Base-by-base conservation (phyloP, 2,888 invertebrate species). In the Enoplolaimus lenunculus region DNA sequence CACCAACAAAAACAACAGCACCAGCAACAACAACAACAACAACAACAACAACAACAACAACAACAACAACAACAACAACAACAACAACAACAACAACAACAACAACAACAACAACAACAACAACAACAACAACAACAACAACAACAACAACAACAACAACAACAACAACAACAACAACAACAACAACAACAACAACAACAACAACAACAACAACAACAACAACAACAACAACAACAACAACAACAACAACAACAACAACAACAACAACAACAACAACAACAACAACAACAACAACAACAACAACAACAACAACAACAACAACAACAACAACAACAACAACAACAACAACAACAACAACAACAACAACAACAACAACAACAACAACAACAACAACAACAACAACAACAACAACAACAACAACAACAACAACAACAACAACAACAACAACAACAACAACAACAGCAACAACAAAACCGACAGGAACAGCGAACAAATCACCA, bases 361-460 rank as follows among this genome's bases (percentile, higher is more conserved):
- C 68, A 67, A 59, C 68, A 67, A 59, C 68, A 67, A 59, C 68
- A 67, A 67, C 68, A 67, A 59, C 68, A 67, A 67, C 68, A 67
- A 59, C 68, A 67, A 59, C 68, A 67, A 59, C 68, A 67, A 59
- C 68, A 67, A 67, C 68, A 67, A 67, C 68, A 67, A 67, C 68
- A 67, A 67, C 68, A 67, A 67, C 68, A 67, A 67, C 68, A 59
- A 67, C 68, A 67, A 67, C 68, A 59, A 67, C 68, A 59, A 67
- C 68, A 59, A 67, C 68, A 59, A 67, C 68, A 59, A 67, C 59
- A 59, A 67, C 68, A 59, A 67, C 68, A 67, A 67, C 68, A 67
- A 67, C 68, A 67, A 67, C 68, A 67, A 67, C 68, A 67, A 67
- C 68, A 67, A 67, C 68, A 67, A n/a, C n/a, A n/a, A n/a, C n/a